Evolutionary conservation across 1,140 invertebrate genomes (phyloP).

Genomic region (Adelges cooleyi): DNA sequence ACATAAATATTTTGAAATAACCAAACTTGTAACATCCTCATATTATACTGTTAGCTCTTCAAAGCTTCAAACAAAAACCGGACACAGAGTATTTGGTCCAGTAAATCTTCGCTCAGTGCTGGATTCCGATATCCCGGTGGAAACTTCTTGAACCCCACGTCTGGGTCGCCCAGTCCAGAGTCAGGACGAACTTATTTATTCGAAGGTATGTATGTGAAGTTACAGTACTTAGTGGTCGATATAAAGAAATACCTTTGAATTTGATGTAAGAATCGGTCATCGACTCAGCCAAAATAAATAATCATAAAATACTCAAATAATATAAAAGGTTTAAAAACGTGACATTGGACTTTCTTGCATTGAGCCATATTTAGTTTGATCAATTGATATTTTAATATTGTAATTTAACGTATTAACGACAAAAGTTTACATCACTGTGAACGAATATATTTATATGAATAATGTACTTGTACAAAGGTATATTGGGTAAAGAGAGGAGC

Average conservation of each 20-base stretch:
- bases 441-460: no score
- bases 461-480: conserved; percentile 32
- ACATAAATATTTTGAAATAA: neutral
- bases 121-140: conserved; percentile 81
- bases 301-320: no score
- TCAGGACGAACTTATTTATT: conserved; percentile 80
- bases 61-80: conserved; percentile 53
- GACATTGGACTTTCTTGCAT: no score
- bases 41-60: conserved; percentile 33
- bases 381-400: no score
- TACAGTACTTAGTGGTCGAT: no score
- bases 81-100: conserved; percentile 82
- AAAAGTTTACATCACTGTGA: no score
- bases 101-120: conserved; percentile 77
- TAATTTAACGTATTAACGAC: no score
- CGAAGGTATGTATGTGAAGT: conserved; percentile 60
- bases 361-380: no score
- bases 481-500: conserved; percentile 60
- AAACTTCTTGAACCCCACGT: conserved; percentile 66
- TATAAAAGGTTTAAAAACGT: no score
- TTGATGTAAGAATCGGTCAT: neutral
- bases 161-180: conserved; percentile 66
- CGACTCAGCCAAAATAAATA: neutral
- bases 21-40: neutral
- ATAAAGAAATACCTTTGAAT: neutral